Percentiles rank a stretch among this genome's conserved stretches.
phyloP scores from a whole-genome alignment of 2,888 invertebrate genomes.

The Cynaeus angustus region DNA sequence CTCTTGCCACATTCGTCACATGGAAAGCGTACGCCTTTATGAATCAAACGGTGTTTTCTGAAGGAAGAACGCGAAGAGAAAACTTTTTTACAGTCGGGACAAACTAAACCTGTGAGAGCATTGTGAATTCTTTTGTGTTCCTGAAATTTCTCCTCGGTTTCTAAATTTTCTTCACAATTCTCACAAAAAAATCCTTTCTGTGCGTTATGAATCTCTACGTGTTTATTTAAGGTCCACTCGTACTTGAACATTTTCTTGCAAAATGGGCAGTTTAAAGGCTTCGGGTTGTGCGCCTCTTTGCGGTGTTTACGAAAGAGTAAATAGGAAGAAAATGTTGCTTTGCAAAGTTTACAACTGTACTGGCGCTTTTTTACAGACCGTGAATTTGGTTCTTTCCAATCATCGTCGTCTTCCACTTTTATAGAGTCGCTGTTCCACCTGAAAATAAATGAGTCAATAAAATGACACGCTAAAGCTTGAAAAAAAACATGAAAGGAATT shows the following conservation, averaged over 20 bases:
- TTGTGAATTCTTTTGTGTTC: slow-evolving; percentile 56
- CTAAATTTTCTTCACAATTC: slow-evolving; percentile 73
- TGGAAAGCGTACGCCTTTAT: slow-evolving; percentile 18
- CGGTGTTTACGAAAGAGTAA: not conserved
- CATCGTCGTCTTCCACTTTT: slow-evolving; percentile 12
- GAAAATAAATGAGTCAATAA: slow-evolving; percentile 15
- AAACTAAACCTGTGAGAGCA: slow-evolving; percentile 12
- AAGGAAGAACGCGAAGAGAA: slow-evolving; percentile 26
- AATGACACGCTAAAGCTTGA: not conserved
- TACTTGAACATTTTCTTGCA: slow-evolving; percentile 25
- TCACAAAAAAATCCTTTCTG: slow-evolving; percentile 70
- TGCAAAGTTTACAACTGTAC: slow-evolving; percentile 5
- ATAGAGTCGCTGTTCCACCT: not conserved
- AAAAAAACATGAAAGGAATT: not conserved
- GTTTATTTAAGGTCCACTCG: slow-evolving; percentile 31
- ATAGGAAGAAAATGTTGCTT: not conserved
- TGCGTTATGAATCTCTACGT: slow-evolving; percentile 49
- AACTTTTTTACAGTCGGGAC: slow-evolving; percentile 24
- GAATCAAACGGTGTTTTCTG: slow-evolving; percentile 22
- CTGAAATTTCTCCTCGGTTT: slow-evolving; percentile 68
- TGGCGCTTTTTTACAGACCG: not conserved
- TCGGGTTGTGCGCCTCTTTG: slow-evolving; percentile 1
- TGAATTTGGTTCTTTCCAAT: not conserved
- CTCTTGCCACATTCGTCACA: slow-evolving; percentile 17
- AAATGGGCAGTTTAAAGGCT: slow-evolving; percentile 13